Percentiles rank a stretch among this genome's conserved stretches.
phyloP scores from a whole-genome alignment of 1,140 invertebrate genomes.

The Sesamia nonagrioides region DNA sequence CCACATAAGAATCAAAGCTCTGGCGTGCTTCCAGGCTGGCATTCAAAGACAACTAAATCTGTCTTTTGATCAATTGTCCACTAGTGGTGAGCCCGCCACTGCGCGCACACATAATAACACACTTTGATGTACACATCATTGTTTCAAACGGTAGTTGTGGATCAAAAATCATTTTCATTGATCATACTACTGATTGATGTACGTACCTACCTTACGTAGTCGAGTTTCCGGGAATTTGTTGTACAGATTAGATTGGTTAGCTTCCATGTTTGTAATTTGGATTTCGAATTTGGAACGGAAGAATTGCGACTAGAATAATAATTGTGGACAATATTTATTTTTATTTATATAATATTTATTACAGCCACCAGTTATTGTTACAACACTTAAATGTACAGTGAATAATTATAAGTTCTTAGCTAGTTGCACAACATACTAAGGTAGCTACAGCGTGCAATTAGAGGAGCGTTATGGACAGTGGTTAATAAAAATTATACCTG shows the following conservation, averaged over 20 bases:
- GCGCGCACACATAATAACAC: conserved; percentile 22
- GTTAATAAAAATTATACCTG: too few species aligned
- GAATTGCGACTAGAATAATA: too few species aligned
- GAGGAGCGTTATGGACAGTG: too few species aligned
- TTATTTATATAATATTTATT: too few species aligned
- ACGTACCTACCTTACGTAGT: background rate
- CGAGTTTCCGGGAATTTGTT: conserved; percentile 9
- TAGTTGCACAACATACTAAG: too few species aligned
- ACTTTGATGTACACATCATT: conserved; percentile 35
- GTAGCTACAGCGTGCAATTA: too few species aligned
- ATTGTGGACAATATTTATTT: too few species aligned
- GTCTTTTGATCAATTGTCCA: conserved; percentile 61
- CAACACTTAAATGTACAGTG: too few species aligned
- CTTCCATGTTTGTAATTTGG: too few species aligned
- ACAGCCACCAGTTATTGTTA: too few species aligned
- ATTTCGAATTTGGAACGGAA: too few species aligned
- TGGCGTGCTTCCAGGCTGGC: conserved; percentile 63
- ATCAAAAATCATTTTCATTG: conserved; percentile 35
- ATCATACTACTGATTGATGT: conserved; percentile 37
- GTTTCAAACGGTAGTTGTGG: conserved; percentile 45
- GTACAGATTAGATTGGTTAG: background rate
- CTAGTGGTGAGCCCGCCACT: conserved; percentile 34
- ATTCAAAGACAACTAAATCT: conserved; percentile 58
- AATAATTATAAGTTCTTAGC: too few species aligned
- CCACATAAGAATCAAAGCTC: conserved; percentile 67